Evolutionary conservation across 2,888 invertebrate species (phyloP).

Genomic region (Drosophila basisetae): DNA sequence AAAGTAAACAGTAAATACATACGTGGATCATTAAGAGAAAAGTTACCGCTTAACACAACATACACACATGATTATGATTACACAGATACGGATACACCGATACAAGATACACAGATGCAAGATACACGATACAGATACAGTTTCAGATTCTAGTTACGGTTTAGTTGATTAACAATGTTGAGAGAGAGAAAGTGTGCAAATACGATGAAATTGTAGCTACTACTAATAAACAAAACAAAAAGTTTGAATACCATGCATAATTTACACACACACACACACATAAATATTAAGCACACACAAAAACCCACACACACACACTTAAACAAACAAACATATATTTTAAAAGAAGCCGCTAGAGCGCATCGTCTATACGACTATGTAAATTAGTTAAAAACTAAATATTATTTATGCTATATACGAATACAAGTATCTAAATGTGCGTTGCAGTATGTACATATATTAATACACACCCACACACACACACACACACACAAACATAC

Average conservation of each 20-base stretch:
- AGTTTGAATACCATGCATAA: slow-evolving; percentile 51
- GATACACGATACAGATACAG: slow-evolving; percentile 16
- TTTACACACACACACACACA: slow-evolving; percentile 26
- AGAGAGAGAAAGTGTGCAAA: slow-evolving; percentile 60
- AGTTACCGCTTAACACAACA: slow-evolving; percentile 40
- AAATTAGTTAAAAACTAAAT: slow-evolving; percentile 82
- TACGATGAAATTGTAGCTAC: slow-evolving; percentile 77
- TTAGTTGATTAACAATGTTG: slow-evolving; percentile 61
- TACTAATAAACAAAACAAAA: slow-evolving; percentile 56
- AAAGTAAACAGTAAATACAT: slow-evolving; percentile 34
- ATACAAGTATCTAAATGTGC: slow-evolving; percentile 71
- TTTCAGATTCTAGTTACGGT: slow-evolving; percentile 56
- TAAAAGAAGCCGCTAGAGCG: slow-evolving; percentile 74
- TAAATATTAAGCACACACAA: slow-evolving; percentile 33
- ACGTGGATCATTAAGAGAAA: slow-evolving; percentile 42
- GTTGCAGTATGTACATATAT: slow-evolving; percentile 67
- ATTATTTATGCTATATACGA: slow-evolving; percentile 69
- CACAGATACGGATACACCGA: slow-evolving; percentile 28
- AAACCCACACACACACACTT: slow-evolving; percentile 18
- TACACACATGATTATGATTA: slow-evolving; percentile 2
- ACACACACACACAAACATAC: slow-evolving; percentile 5
- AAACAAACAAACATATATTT: slow-evolving; percentile 41
- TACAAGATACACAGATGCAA: slow-evolving; percentile 38
- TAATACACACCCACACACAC: slow-evolving; percentile 31
- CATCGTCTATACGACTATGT: slow-evolving; percentile 78